Conservation (phyloP, 2,888 invertebrate species). For the Microplitis manilae region DNA sequence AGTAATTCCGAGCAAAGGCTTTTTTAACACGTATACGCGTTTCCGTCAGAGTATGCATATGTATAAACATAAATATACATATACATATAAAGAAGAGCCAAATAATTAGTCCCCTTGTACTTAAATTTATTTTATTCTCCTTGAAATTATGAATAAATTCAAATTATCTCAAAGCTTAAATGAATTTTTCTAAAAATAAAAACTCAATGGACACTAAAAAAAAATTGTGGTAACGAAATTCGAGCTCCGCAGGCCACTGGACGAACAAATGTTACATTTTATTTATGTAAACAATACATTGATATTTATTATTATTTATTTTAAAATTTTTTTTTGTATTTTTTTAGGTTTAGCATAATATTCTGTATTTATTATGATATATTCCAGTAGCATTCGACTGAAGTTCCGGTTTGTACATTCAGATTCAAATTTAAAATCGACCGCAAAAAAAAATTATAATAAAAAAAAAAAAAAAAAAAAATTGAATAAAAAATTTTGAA, state of each 20-base stretch:
- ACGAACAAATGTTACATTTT: constrained; percentile 51
- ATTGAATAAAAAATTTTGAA: constrained; percentile 4
- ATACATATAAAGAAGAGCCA: no score
- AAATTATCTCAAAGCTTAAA: no score
- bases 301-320: constrained; percentile 60
- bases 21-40: background rate
- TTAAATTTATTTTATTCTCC: no score
- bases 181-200: no score
- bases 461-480: background rate
- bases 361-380: constrained; percentile 56
- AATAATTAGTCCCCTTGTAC: no score
- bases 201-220: no score
- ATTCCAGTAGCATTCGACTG: constrained; percentile 66
- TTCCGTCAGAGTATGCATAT: no score
- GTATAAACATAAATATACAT: no score
- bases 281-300: constrained; percentile 63
- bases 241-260: background rate
- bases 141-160: no score
- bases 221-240: background rate
- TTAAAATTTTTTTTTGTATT: constrained; percentile 58
- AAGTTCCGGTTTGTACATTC: constrained; percentile 70
- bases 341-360: constrained; percentile 74
- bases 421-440: constrained; percentile 59
- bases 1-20: background rate
- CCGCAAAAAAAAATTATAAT: constrained; percentile 26